Base-by-base conservation (phyloP, 1,140 invertebrate genomes). In the Drosophila mayri region DNA sequence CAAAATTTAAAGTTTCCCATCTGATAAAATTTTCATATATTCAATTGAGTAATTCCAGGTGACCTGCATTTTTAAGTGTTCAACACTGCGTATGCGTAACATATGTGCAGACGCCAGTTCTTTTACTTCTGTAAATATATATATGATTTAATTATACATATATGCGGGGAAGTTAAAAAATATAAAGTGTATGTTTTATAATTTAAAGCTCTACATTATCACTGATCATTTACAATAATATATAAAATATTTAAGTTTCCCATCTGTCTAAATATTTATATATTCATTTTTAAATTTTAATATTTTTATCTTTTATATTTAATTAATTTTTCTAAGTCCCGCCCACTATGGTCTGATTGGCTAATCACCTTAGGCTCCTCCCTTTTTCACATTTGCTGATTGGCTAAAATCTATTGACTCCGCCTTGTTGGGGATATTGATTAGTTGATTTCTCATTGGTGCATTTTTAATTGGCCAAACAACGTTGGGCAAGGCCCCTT, bases 1-100 rank as follows among this genome's bases (percentile, higher is more conserved):
- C 0, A 30, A 12, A 50, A 32, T 12, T 1, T 32, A 4, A 1
- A 9, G 7, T n/a, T 28, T 16, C 1, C 16, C 16, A 25, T 16
- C 1, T 9, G 14, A 0, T 14, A 8, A 46, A 10, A 25, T 16
- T 22, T 22, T 20, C 1, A 12, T 20, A 11, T 11, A 25, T 25
- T 25, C 46, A 73, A 52, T 73, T 73, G 67, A 55, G 38, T 20
- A 37, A 22, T 22, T 38, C 18, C 46, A 60, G 52, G 52, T 79
- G 58, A 68, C 79, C 79, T 73, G 79, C 67, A 76, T 81, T 81
- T 81, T 81, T 66, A 59, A 70, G 43, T 64, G 77, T 44, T 41
- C 71, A 55, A 74, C 77, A 46, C n/a, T 60, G 68, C 77, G 77
- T 68, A 79, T 80, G 63, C 77, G 77, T 68, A 80, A 80, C 77